Conservation (phyloP, 2,888 invertebrate genomes). For the Caprella mutica region DNA sequence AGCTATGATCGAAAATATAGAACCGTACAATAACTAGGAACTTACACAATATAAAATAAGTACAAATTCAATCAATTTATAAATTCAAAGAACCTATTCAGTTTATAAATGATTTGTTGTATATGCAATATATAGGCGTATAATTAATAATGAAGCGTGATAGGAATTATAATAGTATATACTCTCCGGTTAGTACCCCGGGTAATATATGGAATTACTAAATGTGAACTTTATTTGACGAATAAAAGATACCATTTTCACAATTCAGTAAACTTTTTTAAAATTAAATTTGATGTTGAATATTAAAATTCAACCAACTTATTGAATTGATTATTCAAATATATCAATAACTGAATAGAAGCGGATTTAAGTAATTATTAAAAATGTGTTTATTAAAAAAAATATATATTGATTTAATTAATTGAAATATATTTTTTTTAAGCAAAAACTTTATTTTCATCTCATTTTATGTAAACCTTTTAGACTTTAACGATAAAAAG, state of each 20-base stretch:
- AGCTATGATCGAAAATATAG: no score
- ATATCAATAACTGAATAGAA: slow-evolving; percentile 12
- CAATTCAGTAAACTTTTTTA: no score
- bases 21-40: no score
- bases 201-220: no score
- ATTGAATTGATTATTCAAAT: slow-evolving; percentile 21
- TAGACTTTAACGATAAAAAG: neutral
- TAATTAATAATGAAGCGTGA: slow-evolving; percentile 1
- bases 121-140: slow-evolving; percentile 14
- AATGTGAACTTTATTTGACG: no score
- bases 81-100: neutral
- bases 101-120: slow-evolving; percentile 12
- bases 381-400: neutral
- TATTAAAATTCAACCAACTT: no score
- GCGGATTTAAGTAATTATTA: neutral
- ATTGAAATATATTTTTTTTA: neutral
- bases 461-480: neutral
- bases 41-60: no score
- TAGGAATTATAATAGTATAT: slow-evolving; percentile 8
- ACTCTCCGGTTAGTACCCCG: no score
- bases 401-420: neutral
- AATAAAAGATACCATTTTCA: no score
- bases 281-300: no score
- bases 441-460: neutral
- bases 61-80: no score